Evolutionary conservation across 2,888 invertebrate species (phyloP).

Genomic region (Drosophila affinis): DNA sequence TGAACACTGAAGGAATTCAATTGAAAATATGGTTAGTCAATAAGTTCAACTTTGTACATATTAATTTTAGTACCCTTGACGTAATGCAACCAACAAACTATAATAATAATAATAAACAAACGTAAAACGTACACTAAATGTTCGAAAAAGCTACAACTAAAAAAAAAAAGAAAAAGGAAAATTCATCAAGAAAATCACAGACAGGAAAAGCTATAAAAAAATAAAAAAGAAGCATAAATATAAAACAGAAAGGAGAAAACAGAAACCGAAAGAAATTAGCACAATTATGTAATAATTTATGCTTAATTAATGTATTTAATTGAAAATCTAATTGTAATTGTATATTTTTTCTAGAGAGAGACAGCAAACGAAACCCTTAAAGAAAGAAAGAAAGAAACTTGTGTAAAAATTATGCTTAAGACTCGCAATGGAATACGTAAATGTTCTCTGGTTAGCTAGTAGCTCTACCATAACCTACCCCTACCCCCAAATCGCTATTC

Average conservation of each 20-base stretch:
- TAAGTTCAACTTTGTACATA: conserved; percentile 68
- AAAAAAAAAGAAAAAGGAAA: conserved; percentile 14
- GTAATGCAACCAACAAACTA: conserved; percentile 64
- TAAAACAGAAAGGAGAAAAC: conserved; percentile 19
- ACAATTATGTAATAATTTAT: conserved; percentile 73
- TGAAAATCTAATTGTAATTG: conserved; percentile 51
- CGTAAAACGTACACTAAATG: conserved; percentile 63
- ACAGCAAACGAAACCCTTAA: conserved; percentile 35
- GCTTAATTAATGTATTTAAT: conserved; percentile 65
- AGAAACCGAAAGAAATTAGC: conserved; percentile 61
- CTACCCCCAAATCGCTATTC: conserved; percentile 1
- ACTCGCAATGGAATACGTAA: conserved; percentile 67
- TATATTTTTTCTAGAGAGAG: conserved; percentile 53
- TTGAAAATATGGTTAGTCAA: conserved; percentile 53
- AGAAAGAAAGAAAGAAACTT: conserved; percentile 32
- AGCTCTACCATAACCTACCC: conserved; percentile 11
- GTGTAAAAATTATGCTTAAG: conserved; percentile 44
- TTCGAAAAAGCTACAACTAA: conserved; percentile 28
- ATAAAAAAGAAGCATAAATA: conserved; percentile 4
- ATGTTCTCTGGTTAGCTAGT: conserved; percentile 48
- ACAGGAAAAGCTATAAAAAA: conserved; percentile 17
- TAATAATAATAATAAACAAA: conserved; percentile 39
- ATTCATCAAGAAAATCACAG: conserved; percentile 11
- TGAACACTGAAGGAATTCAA: conserved; percentile 14
- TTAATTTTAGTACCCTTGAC: conserved; percentile 70